Conservation (phyloP, 35 echinoderm and acorn worm genomes). For the Ophiothrix spiculata region DNA sequence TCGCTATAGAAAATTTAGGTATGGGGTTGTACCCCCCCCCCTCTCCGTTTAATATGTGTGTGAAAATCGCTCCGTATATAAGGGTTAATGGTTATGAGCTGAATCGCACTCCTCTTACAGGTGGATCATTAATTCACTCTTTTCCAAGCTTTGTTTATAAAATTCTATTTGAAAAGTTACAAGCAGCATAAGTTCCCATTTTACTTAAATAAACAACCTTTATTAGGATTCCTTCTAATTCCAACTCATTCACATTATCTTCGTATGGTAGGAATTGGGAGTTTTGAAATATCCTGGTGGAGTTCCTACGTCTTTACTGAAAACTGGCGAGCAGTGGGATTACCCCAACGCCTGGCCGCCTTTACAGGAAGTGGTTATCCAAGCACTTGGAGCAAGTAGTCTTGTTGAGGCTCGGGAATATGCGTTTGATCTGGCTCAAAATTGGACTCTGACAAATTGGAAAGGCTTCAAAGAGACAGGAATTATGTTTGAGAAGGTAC, state of each 20-base stretch:
- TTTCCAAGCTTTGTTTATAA: background rate
- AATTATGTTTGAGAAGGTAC: background rate
- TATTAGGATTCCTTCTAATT: background rate
- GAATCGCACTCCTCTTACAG: background rate
- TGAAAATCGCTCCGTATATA: too few species aligned
- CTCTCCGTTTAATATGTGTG: too few species aligned
- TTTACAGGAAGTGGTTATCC: constrained; percentile 80
- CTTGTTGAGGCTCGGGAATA: constrained; percentile 55
- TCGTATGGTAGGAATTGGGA: constrained; percentile 46
- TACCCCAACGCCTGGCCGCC: constrained; percentile 97
- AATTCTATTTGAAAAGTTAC: background rate
- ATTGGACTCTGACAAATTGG: constrained; percentile 86
- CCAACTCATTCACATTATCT: background rate
- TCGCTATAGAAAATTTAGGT: too few species aligned
- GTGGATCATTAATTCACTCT: background rate
- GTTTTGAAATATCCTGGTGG: constrained; percentile 78
- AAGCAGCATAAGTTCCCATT: background rate
- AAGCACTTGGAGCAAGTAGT: constrained; percentile 47
- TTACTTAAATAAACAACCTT: background rate
- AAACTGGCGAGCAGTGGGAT: constrained; percentile 86
- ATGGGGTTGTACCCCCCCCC: too few species aligned
- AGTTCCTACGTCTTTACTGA: constrained; percentile 59
- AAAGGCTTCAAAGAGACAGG: constrained; percentile 50
- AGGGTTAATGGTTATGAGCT: too few species aligned
- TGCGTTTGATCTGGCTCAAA: constrained; percentile 61